Base-by-base conservation (phyloP, 2,113 vertebrate species). In the Sylvilagus bachmani region DNA sequence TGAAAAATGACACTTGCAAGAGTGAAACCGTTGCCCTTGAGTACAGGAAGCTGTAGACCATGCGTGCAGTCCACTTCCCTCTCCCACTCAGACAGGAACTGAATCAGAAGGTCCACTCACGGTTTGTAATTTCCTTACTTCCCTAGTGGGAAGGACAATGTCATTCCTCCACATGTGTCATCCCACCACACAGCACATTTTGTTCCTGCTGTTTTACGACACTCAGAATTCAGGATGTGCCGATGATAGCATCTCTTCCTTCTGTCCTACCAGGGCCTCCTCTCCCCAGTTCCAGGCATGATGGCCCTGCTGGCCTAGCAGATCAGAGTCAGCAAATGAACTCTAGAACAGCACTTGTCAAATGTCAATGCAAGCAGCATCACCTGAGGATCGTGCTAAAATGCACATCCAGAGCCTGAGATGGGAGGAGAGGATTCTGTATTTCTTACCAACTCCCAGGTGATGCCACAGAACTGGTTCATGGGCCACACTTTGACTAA, bases 121-220 rank as follows among this genome's bases (percentile, higher is more conserved):
- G 80, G 17, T 67, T 55, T 86, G 74, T 67, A 86, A 91, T 80
- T 69, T 87, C 82, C 79, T 91, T 44, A 87, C 58, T 77, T 86
- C 58, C 33, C 24, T 92, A 85, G 53, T 89, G 81, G 80, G 62
- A 94, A 77, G 53, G 55, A 38, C 29, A 67, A 79, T 33, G n/a
- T 22, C 22, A 55, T 31, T 91, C 70, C 86, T 91, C 71, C 89
- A 74, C 81, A 64, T 27, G 58, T 75, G 79, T 94, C 70, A 97
- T 55, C 75, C 25, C 55, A 86, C 31, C 0, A 0, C 93, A 83
- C 17, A 73, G 86, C 73, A 75, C 9, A 78, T 11, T 83, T 74
- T 73, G 82, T 84, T 95, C 31, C 86, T 94, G 31, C 49, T 89
- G 62, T 86, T 96, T 66, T 36, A 27, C 29, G 79, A 96, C 33